Evolutionary conservation across 2,888 invertebrate species (phyloP).

Genomic region (Ferdinandea cuprea): DNA sequence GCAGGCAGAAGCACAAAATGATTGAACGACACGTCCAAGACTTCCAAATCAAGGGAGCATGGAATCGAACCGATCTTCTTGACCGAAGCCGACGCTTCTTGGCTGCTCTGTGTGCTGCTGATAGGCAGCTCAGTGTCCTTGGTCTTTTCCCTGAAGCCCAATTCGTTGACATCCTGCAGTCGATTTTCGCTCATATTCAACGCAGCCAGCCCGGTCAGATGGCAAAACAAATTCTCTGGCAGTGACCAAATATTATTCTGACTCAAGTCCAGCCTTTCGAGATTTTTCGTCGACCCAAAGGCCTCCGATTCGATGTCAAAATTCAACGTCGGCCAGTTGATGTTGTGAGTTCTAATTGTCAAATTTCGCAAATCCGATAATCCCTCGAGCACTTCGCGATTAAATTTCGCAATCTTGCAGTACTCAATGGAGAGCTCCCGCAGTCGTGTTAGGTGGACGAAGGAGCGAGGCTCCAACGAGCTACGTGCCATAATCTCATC

Average conservation of each 20-base stretch:
- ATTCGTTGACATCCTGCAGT: slow-evolving; percentile 93
- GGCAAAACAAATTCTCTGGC: slow-evolving; percentile 93
- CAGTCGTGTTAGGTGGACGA: slow-evolving; percentile 91
- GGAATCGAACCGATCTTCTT: slow-evolving; percentile 78
- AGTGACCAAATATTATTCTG: slow-evolving; percentile 95
- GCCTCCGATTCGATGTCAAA: slow-evolving; percentile 92
- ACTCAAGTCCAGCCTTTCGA: slow-evolving; percentile 93
- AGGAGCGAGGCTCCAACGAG: slow-evolving; percentile 89
- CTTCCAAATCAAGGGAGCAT: slow-evolving; percentile 91
- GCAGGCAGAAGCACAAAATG: slow-evolving; percentile 92
- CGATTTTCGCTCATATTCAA: slow-evolving; percentile 94
- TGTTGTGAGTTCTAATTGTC: slow-evolving; percentile 92
- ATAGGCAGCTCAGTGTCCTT: slow-evolving; percentile 76
- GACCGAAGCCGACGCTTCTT: slow-evolving; percentile 44
- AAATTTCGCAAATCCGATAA: slow-evolving; percentile 92
- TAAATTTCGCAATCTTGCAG: slow-evolving; percentile 93
- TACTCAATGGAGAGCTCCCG: slow-evolving; percentile 92
- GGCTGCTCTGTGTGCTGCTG: slow-evolving; percentile 62
- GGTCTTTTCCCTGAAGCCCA: slow-evolving; percentile 90
- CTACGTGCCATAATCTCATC: slow-evolving; percentile 91
- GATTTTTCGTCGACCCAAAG: slow-evolving; percentile 89
- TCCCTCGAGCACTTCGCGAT: slow-evolving; percentile 90
- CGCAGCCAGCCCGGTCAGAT: slow-evolving; percentile 89
- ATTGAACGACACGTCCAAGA: slow-evolving; percentile 92
- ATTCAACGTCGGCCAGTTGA: slow-evolving; percentile 92